Conservation (phyloP, 2,797 vertebrate genomes). For the Liasis olivaceus region DNA sequence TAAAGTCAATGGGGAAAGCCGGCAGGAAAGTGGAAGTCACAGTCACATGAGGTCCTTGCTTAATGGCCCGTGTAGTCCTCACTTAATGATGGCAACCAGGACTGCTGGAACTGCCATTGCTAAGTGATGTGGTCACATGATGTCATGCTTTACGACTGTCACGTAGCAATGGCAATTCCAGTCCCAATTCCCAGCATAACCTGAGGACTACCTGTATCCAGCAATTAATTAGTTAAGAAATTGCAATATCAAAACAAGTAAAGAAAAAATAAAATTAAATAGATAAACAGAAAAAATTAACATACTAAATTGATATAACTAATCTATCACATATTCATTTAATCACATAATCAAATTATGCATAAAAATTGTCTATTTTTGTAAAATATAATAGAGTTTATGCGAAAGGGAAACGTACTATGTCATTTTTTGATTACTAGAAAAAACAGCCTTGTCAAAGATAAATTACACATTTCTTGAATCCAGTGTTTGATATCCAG, state of each 20-base stretch:
- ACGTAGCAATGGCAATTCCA: not conserved
- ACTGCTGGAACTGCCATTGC: not conserved
- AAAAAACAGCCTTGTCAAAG: not conserved
- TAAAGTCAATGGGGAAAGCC: not conserved
- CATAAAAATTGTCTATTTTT: not conserved
- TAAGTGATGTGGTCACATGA: not conserved
- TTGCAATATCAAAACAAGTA: not conserved
- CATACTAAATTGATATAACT: not conserved
- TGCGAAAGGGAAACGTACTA: not conserved
- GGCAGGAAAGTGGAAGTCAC: not conserved
- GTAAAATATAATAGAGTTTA: not conserved
- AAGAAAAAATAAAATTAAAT: not conserved
- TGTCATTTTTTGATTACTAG: not conserved
- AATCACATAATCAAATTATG: not conserved
- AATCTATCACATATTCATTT: not conserved
- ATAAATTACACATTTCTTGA: not conserved
- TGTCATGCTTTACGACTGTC: not conserved
- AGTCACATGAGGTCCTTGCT: not conserved
- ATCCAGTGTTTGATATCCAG: not conserved
- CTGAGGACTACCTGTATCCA: not conserved
- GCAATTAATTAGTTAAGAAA: too few relatives aligned
- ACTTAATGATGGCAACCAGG: not conserved
- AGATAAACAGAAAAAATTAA: not conserved
- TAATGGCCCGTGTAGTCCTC: not conserved
- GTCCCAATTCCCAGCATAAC: not conserved